A percentile compares a stretch with the other conserved stretches of the same genome.
These are phyloP conservation scores for Bostrychus sinensis DNA, from an alignment of 2,113 vertebrate genomes.

Conservation along the genomic window DNA sequence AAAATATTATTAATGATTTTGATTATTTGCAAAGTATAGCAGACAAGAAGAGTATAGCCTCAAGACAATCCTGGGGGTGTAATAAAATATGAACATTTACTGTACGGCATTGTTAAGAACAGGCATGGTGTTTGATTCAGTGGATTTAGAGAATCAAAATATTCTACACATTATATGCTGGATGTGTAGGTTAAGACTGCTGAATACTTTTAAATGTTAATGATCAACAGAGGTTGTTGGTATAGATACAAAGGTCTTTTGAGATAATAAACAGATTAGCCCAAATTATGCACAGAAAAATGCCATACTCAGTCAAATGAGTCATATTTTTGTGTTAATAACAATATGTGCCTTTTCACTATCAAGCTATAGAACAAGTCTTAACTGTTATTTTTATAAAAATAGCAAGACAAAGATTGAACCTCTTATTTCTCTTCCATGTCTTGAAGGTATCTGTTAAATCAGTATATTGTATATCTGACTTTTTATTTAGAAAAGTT, in stretches of 20 bases:
- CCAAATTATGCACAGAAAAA: conserved; percentile 15
- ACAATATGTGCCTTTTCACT: conserved; percentile 15
- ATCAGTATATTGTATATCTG: too few relatives aligned
- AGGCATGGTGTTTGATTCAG: too few relatives aligned
- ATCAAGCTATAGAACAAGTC: conserved; percentile 11
- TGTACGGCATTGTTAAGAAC: too few relatives aligned
- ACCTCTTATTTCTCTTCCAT: conserved; percentile 16
- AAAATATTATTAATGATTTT: too few relatives aligned
- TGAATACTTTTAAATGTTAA: conserved; percentile 6
- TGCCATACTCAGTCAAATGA: conserved; percentile 17
- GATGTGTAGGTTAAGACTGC: conserved; percentile 1
- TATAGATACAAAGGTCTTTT: conserved; percentile 19
- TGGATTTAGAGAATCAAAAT: background rate
- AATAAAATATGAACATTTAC: too few relatives aligned
- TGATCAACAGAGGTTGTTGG: conserved; percentile 19
- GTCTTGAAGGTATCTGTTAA: too few relatives aligned
- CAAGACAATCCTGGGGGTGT: too few relatives aligned
- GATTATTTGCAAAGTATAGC: too few relatives aligned
- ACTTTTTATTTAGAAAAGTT: too few relatives aligned
- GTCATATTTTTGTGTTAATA: conserved; percentile 26
- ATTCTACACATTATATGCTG: background rate
- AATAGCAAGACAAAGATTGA: conserved; percentile 29
- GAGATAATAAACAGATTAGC: conserved; percentile 23
- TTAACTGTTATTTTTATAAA: conserved; percentile 16
- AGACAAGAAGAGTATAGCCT: too few relatives aligned